phyloP scores from a whole-genome alignment of 2,113 vertebrate genomes.

The Passer montanus region DNA sequence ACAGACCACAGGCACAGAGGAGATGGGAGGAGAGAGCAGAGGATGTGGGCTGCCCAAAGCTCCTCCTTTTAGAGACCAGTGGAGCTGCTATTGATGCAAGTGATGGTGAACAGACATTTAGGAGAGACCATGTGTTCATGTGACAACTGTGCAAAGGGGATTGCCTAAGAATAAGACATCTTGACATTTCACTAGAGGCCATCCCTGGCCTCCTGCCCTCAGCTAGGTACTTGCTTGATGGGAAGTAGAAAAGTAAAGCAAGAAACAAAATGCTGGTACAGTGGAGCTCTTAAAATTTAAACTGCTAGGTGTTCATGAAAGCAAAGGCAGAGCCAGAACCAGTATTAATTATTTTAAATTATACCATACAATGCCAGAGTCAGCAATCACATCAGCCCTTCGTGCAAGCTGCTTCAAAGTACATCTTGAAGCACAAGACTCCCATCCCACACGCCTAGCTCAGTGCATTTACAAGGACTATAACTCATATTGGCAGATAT shows the following conservation, averaged over 20 bases:
- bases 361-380: neutral
- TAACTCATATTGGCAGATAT: neutral
- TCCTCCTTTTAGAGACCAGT: neutral
- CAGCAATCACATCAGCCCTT: neutral
- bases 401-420: slow-evolving; percentile 7
- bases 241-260: slow-evolving; percentile 31
- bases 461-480: neutral
- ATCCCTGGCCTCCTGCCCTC: slow-evolving; percentile 1
- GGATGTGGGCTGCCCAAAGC: neutral
- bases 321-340: neutral
- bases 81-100: neutral
- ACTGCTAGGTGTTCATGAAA: neutral
- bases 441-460: neutral
- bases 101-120: neutral
- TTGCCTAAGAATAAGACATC: neutral
- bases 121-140: neutral
- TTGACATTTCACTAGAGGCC: neutral
- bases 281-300: neutral
- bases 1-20: neutral
- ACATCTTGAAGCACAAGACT: neutral
- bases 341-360: slow-evolving; percentile 37
- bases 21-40: neutral
- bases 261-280: neutral
- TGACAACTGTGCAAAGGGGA: slow-evolving; percentile 2
- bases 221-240: neutral